Conservation (phyloP, 1,140 invertebrate species). For the Forficula auricularia region DNA sequence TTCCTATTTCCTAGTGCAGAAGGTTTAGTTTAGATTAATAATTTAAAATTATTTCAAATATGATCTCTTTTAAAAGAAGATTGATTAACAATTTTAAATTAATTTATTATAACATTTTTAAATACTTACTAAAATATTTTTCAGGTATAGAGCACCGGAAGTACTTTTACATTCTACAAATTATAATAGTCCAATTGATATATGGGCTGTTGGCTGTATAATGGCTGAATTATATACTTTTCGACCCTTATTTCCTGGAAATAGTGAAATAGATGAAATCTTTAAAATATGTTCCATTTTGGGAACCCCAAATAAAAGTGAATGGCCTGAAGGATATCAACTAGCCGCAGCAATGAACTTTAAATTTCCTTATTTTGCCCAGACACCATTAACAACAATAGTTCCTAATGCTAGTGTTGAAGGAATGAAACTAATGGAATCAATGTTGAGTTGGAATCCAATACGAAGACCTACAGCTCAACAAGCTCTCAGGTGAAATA, state of each 20-base stretch:
- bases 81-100: too few relatives aligned
- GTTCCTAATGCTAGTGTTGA: constrained; percentile 72
- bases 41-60: too few relatives aligned
- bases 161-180: constrained; percentile 86
- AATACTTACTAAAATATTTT: constrained; percentile 1
- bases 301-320: constrained; percentile 82
- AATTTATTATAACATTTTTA: too few relatives aligned
- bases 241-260: constrained; percentile 89
- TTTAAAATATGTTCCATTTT: constrained; percentile 92
- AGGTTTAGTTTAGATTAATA: too few relatives aligned
- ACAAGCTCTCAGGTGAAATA: constrained; percentile 53
- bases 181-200: constrained; percentile 93
- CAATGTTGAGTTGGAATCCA: constrained; percentile 85
- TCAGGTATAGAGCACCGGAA: constrained; percentile 81
- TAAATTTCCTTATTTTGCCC: constrained; percentile 75
- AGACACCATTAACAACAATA: constrained; percentile 58
- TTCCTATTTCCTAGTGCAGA: too few relatives aligned
- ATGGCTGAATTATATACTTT: constrained; percentile 98
- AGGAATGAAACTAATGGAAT: constrained; percentile 67
- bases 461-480: constrained; percentile 78
- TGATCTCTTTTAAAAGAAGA: too few relatives aligned
- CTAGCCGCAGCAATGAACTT: constrained; percentile 90
- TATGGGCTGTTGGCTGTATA: constrained; percentile 96
- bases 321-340: constrained; percentile 91
- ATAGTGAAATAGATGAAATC: constrained; percentile 94